Conservation (phyloP, 2,797 vertebrate genomes). For the Cheirogaleus major region DNA sequence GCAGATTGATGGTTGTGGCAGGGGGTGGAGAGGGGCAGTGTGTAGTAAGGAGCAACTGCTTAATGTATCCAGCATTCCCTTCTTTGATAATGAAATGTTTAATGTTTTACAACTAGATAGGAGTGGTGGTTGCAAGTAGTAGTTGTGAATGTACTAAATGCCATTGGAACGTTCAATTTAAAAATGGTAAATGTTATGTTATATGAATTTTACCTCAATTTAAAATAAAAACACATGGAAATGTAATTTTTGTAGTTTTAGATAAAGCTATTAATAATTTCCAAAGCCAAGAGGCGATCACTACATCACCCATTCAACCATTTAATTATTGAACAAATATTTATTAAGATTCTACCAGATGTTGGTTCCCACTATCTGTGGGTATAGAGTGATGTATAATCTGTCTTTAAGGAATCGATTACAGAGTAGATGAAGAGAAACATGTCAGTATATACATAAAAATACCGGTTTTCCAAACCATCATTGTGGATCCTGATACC, state of each 20-base stretch:
- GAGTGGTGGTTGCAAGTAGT: background rate
- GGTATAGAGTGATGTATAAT: background rate
- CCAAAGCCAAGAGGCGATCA: background rate
- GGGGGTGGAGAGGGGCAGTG: background rate
- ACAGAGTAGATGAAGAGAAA: background rate
- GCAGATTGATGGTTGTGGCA: background rate
- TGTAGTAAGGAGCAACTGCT: fast-evolving
- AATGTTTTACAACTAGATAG: background rate
- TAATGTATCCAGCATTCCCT: background rate
- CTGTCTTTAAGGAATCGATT: background rate
- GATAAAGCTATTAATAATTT: background rate
- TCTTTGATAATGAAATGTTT: background rate
- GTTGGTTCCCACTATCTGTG: background rate
- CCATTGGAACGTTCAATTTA: background rate
- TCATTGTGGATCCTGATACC: background rate
- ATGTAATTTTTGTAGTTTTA: background rate
- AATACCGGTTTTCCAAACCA: background rate
- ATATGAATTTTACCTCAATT: background rate
- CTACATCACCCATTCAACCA: background rate
- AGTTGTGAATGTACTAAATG: background rate
- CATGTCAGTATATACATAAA: background rate
- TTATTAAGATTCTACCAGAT: background rate
- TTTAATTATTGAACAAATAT: background rate
- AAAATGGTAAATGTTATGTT: background rate
- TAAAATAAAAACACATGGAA: background rate